These are phyloP conservation scores for Eptatretus burgeri DNA, from an alignment of 2,113 vertebrate species.

Conservation along the genomic window DNA sequence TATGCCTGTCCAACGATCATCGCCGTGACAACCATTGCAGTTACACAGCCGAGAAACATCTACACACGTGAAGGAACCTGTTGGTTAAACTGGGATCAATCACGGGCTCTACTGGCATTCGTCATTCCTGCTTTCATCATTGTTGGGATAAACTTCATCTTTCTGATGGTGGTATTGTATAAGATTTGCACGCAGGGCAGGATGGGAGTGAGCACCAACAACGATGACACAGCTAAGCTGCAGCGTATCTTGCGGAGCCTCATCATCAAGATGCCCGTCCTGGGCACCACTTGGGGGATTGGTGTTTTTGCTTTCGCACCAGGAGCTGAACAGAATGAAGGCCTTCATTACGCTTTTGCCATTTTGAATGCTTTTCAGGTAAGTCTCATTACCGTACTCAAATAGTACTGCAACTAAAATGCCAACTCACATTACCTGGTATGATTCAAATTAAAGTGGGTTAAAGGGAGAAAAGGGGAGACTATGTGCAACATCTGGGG, in stretches of 20 bases:
- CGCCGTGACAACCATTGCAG: slow-evolving; percentile 26
- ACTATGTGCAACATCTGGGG: too few relatives aligned
- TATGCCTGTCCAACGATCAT: slow-evolving; percentile 43
- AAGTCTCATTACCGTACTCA: slow-evolving; percentile 10
- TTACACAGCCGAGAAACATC: slow-evolving; percentile 20
- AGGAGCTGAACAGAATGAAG: neutral
- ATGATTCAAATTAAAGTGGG: too few relatives aligned
- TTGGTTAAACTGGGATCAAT: slow-evolving; percentile 42
- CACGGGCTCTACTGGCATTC: slow-evolving; percentile 36
- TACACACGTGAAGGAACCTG: slow-evolving; percentile 26
- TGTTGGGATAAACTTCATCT: slow-evolving; percentile 29
- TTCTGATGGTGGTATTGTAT: slow-evolving; percentile 27
- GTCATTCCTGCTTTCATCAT: slow-evolving; percentile 34
- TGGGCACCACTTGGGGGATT: slow-evolving; percentile 50
- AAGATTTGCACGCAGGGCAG: slow-evolving; percentile 19
- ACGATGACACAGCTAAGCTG: slow-evolving; percentile 12
- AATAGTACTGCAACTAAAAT: too few relatives aligned
- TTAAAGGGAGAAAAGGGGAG: too few relatives aligned
- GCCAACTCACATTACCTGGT: too few relatives aligned
- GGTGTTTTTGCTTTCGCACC: slow-evolving; percentile 24
- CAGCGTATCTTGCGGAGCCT: slow-evolving; percentile 32
- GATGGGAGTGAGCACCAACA: neutral
- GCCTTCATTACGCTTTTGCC: slow-evolving; percentile 24
- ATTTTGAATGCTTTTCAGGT: slow-evolving; percentile 51
- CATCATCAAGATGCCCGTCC: slow-evolving; percentile 36